Base-by-base conservation (phyloP, 2,797 vertebrate species). In the Streptopelia turtur region DNA sequence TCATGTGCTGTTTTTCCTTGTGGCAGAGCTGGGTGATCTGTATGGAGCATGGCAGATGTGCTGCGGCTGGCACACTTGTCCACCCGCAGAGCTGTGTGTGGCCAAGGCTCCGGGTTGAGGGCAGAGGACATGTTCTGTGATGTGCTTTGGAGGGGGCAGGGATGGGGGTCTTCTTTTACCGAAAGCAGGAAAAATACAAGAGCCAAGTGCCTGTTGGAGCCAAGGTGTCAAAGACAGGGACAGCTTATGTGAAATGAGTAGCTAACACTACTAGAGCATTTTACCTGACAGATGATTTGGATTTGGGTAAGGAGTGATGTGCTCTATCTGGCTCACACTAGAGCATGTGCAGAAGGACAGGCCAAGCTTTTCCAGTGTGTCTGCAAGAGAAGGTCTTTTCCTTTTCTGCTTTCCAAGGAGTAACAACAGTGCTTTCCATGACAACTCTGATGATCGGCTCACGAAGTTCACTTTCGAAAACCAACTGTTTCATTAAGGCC, bases 401-500 rank as follows among this genome's bases (percentile, higher is more conserved):
- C 52, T 83, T 18, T 70, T 92, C 83, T 39, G 53, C 55, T 91
- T 89, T 78, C 53, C 85, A 99, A 97, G 99, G 99, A 68, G 99
- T 99, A 69, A 99, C 99, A 27, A 99, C 99, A 0, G 99, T 99
- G 8, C 95, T 99, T 83, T 99, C 99, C 31, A 99, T 99, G 99
- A 99, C 99, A 89, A 99, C 99, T 7, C 97, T 99, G 94, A 99
- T 98, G 98, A 98, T 98, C 0, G 98, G 98, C 41, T 98, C 98
- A 68, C 97, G 97, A 41, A 97, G 96, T 25, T 98, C 98, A 16
- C 96, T 98, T 47, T 98, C 98, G 1, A 98, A 98, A 92, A 98
- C 98, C 78, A 98, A 99, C 98, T 99, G 99, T 97, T 99, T 99
- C 97, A 99, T 99, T 89, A 99, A 99, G 97, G 99, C 99, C 77